These are phyloP conservation scores for Luperina testacea DNA, from an alignment of 2,888 invertebrate genomes.

Conservation along the genomic window DNA sequence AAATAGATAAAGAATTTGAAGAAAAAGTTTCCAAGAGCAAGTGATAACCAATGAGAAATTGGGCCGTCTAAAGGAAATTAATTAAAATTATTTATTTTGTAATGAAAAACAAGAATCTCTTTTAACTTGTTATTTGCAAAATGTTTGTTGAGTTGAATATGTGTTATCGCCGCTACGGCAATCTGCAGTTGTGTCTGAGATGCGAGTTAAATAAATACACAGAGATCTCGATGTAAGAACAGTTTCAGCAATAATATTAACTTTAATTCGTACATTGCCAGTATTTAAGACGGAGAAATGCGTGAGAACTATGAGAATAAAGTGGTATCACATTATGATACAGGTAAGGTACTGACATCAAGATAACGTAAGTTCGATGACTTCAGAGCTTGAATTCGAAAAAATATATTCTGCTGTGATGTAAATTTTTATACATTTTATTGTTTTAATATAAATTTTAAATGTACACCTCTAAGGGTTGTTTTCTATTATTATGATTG, in stretches of 20 bases:
- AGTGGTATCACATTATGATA: neutral
- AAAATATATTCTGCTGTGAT: constrained; percentile 71
- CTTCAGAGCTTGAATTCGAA: constrained; percentile 6
- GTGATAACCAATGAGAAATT: neutral
- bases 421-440: constrained; percentile 49
- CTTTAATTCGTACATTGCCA: neutral
- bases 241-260: constrained; percentile 12
- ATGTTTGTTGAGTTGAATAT: constrained; percentile 18
- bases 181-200: neutral
- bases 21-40: neutral
- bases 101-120: neutral
- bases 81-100: constrained; percentile 8
- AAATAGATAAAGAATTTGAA: neutral
- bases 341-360: neutral
- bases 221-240: neutral
- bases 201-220: neutral
- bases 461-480: constrained; percentile 70
- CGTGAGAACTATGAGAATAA: neutral
- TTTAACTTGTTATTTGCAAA: constrained; percentile 30
- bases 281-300: neutral
- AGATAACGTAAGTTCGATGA: constrained; percentile 7
- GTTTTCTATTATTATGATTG: constrained; percentile 61
- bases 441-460: constrained; percentile 64
- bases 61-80: neutral
- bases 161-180: constrained; percentile 7